A percentile compares a stretch with the other conserved stretches of the same genome.
Conservation (phyloP, 1,140 invertebrate genomes). For the Cepaea nemoralis region DNA sequence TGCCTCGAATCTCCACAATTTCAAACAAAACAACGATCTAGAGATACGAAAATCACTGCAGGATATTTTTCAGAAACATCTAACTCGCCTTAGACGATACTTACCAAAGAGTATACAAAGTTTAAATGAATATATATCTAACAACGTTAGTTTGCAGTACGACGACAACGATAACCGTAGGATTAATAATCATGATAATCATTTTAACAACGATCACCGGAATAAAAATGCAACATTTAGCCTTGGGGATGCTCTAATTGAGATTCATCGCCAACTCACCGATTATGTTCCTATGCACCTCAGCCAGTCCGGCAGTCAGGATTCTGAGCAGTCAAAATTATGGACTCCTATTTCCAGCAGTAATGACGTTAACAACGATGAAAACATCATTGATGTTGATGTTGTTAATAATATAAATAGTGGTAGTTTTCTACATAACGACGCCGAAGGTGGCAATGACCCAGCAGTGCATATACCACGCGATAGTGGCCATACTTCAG, state of each 20-base stretch:
- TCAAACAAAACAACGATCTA: background rate
- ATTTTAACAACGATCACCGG: background rate
- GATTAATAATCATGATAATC: background rate
- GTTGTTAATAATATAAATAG: background rate
- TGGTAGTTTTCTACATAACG: background rate
- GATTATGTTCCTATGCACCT: background rate
- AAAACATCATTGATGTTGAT: background rate
- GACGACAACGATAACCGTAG: background rate
- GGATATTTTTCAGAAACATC: background rate
- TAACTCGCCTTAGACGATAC: background rate
- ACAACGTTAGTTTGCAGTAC: background rate
- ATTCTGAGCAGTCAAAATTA: background rate
- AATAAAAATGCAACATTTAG: background rate
- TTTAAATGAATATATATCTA: background rate
- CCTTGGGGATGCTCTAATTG: background rate
- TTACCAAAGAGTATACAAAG: constrained; percentile 15
- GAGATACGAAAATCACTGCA: background rate
- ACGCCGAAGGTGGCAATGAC: background rate
- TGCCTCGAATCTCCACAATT: background rate
- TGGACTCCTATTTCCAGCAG: background rate
- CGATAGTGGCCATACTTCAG: background rate
- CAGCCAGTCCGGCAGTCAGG: background rate
- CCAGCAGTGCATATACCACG: background rate
- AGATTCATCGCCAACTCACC: background rate
- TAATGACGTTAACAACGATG: background rate